Base-by-base conservation (phyloP, 2,888 invertebrate species). In the Diarsia rubi region DNA sequence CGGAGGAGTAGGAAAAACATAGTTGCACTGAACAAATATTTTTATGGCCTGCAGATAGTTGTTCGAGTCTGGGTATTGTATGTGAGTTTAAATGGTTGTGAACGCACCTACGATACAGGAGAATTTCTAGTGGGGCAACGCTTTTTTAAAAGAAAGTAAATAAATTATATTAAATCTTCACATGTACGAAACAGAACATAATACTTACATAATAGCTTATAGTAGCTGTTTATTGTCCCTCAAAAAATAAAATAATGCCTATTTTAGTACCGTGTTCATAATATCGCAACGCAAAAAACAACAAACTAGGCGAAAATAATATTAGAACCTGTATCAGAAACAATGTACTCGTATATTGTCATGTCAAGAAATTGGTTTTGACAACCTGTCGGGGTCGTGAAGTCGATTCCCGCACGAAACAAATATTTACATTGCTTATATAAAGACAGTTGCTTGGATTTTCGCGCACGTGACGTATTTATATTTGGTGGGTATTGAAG, bases 291-390 rank as follows among this genome's bases (percentile, higher is more conserved):
- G 24, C 14, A 27, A 42, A 16, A 47, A 19, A 69, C 19, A 42
- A 42, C 12, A 68, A 0, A 5, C 0, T 16, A 52, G 3, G n/a
- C 16, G 12, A 16, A 69, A 27, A 52, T 70, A 70, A 19, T 44
- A 70, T n/a, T 21, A 44, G 27, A 52, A 44, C 42, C n/a, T 27
- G 8, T 21, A 60, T 68, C 42, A 24, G 24, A 59, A 42, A n/a
- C 62, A 27, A 62, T 21, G 42, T 19, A n/a, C n/a, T n/a, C n/a
- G n/a, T 31, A 1, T 37, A 1, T 8, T 73, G 59, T 59, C n/a
- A 19, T 27, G 9, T n/a, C 59, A 49, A 1, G 60, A 74, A 73
- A 73, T 60, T 49, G 60, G 27, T 62, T 78, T 78, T 75, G 75
- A 60, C 78, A 62, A n/a, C 19, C 12, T 24, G 78, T 52, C 52